Conservation (phyloP, 2,888 invertebrate species). For the Euzetes globulus region DNA sequence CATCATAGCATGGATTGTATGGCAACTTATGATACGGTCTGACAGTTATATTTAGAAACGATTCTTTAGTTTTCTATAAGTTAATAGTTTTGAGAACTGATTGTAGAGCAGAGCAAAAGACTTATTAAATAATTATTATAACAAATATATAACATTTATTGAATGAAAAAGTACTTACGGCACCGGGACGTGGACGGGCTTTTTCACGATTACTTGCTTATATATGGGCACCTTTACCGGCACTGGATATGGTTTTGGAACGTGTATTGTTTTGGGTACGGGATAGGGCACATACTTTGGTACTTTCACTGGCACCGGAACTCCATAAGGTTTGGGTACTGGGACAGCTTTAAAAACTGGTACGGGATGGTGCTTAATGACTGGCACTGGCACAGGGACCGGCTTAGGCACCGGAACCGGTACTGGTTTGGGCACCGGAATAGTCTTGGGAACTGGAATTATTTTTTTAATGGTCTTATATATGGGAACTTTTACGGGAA, state of each 20-base stretch:
- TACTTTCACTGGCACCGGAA: constrained; percentile 41
- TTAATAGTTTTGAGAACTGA: neutral
- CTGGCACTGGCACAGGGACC: constrained; percentile 42
- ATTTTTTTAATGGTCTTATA: constrained; percentile 42
- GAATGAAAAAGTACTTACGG: constrained; percentile 40
- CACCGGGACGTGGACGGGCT: constrained; percentile 43
- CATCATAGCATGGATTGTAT: neutral
- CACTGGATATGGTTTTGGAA: constrained; percentile 42
- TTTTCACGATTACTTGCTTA: constrained; percentile 43
- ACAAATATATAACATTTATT: neutral
- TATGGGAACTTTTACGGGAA: constrained; percentile 42
- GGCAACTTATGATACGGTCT: neutral
- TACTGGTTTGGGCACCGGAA: constrained; percentile 43
- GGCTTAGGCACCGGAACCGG: constrained; percentile 42
- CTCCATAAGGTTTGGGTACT: constrained; percentile 41
- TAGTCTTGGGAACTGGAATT: constrained; percentile 42
- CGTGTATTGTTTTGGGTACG: constrained; percentile 41
- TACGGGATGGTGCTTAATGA: constrained; percentile 42
- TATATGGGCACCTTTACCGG: constrained; percentile 43
- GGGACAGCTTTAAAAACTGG: constrained; percentile 43
- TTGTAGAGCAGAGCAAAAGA: neutral
- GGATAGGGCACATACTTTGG: constrained; percentile 43
- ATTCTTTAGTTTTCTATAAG: neutral
- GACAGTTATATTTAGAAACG: constrained; percentile 24
- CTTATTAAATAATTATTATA: neutral